These are phyloP conservation scores for Drosophila barbarae DNA, from an alignment of 2,888 invertebrate species.

Conservation along the genomic window DNA sequence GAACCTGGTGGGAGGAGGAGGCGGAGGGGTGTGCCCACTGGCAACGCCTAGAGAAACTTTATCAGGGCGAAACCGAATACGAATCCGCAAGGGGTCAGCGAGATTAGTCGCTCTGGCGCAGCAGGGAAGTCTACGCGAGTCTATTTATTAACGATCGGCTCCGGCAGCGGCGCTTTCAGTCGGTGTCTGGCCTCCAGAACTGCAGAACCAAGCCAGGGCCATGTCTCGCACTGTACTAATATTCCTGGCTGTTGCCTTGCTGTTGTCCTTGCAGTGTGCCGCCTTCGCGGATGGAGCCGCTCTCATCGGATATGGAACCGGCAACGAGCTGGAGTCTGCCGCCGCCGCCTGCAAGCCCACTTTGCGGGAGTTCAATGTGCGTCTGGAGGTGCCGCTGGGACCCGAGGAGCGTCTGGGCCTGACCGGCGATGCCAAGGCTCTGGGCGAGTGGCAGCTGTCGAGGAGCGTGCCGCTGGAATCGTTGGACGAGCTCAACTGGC, in stretches of 20 bases:
- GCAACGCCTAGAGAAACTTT: conserved; percentile 35
- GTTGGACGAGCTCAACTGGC: conserved; percentile 81
- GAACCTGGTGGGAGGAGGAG: neutral
- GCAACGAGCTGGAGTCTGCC: conserved; percentile 53
- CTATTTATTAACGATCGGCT: conserved; percentile 48
- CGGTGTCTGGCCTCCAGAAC: conserved; percentile 26
- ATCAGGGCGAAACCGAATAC: conserved; percentile 39
- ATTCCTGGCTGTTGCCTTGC: conserved; percentile 48
- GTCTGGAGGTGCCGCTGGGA: conserved; percentile 80
- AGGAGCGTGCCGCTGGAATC: conserved; percentile 80
- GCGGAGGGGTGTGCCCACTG: neutral
- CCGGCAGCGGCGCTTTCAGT: conserved; percentile 44
- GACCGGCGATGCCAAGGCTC: conserved; percentile 84
- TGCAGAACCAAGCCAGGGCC: conserved; percentile 34
- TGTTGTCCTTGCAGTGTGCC: conserved; percentile 65
- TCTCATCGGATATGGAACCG: conserved; percentile 39
- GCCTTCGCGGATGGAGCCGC: conserved; percentile 64
- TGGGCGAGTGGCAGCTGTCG: conserved; percentile 87
- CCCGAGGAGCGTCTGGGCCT: conserved; percentile 85
- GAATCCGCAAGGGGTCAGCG: conserved; percentile 44
- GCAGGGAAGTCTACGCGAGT: conserved; percentile 10
- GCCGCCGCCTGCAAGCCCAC: conserved; percentile 56
- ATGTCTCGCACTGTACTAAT: conserved; percentile 56
- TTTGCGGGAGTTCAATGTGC: conserved; percentile 66
- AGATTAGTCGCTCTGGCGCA: conserved; percentile 20